Percentiles rank a stretch among this genome's conserved stretches.
Conservation (phyloP, 2,888 invertebrate genomes). For the Caradrina kadenii region DNA sequence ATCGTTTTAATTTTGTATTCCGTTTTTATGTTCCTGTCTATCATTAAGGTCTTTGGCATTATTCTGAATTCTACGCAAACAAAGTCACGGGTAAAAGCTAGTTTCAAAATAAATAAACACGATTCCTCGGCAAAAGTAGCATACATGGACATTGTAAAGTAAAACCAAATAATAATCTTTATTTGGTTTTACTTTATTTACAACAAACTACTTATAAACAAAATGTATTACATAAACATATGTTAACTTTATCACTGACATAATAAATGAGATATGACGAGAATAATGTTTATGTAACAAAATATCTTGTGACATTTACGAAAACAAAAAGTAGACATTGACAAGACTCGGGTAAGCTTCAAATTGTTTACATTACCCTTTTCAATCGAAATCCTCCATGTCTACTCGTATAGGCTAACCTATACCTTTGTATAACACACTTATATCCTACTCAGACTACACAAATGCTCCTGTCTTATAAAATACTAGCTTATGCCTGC, state of each 20-base stretch:
- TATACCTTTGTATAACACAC: background rate
- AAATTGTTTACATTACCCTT: slow-evolving; percentile 70
- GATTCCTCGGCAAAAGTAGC: background rate
- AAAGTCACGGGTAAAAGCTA: no score
- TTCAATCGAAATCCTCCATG: slow-evolving; percentile 65
- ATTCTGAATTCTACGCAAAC: no score
- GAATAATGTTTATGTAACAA: slow-evolving; percentile 37
- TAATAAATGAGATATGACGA: slow-evolving; percentile 14
- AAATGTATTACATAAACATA: background rate
- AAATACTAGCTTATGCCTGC: background rate
- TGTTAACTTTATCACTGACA: slow-evolving; percentile 10
- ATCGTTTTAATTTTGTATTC: no score
- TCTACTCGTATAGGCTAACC: slow-evolving; percentile 48
- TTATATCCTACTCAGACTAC: background rate
- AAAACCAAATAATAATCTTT: background rate
- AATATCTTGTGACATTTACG: slow-evolving; percentile 48
- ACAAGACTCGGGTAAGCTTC: slow-evolving; percentile 65
- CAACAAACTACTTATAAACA: background rate
- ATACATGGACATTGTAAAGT: no score
- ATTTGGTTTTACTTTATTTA: no score
- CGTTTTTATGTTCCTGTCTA: no score
- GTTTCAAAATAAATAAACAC: background rate
- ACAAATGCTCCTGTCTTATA: background rate
- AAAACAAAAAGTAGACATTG: slow-evolving; percentile 66
- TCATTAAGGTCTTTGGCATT: no score